A percentile compares a stretch with the other conserved stretches of the same genome.
phyloP scores from a whole-genome alignment of 2,888 invertebrate genomes.

The Nemotelus pantherinus region DNA sequence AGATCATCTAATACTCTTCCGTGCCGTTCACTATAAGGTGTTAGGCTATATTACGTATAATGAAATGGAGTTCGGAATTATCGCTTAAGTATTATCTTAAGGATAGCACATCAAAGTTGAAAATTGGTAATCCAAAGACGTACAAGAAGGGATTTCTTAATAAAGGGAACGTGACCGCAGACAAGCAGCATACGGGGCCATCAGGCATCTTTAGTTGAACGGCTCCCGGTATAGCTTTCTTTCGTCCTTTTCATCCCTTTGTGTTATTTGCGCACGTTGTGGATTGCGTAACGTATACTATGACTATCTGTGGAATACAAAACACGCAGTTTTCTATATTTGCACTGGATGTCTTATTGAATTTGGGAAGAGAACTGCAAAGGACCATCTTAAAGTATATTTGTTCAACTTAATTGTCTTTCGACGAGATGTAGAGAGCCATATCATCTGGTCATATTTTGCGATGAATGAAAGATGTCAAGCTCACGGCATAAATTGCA shows the following conservation, averaged over 20 bases:
- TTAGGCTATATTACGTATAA: slow-evolving; percentile 17
- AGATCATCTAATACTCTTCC: slow-evolving; percentile 15
- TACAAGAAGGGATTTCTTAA: slow-evolving; percentile 51
- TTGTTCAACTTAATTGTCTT: slow-evolving; percentile 51
- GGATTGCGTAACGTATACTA: slow-evolving; percentile 45
- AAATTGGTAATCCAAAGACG: slow-evolving; percentile 52
- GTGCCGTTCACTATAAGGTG: slow-evolving; percentile 6
- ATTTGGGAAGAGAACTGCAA: slow-evolving; percentile 31
- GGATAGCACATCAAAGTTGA: slow-evolving; percentile 52
- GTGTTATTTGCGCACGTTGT: slow-evolving; percentile 13
- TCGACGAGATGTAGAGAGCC: slow-evolving; percentile 20
- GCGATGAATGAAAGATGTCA: too few species aligned
- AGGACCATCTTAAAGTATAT: slow-evolving; percentile 48
- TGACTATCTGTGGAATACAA: slow-evolving; percentile 45
- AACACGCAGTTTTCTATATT: slow-evolving; percentile 44
- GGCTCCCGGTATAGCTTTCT: not conserved
- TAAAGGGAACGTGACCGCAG: slow-evolving; percentile 52
- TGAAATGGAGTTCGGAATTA: slow-evolving; percentile 46
- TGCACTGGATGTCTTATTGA: slow-evolving; percentile 34
- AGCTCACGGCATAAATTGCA: not conserved
- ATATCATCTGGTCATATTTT: not conserved
- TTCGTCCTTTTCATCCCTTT: slow-evolving; percentile 8
- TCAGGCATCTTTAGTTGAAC: slow-evolving; percentile 18
- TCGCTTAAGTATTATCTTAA: slow-evolving; percentile 51
- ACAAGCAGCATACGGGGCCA: slow-evolving; percentile 47